Percentiles rank a stretch among this genome's conserved stretches.
Conservation (phyloP, 92 coral and sea anemone species). For the Hydrozoanthus gracilis region DNA sequence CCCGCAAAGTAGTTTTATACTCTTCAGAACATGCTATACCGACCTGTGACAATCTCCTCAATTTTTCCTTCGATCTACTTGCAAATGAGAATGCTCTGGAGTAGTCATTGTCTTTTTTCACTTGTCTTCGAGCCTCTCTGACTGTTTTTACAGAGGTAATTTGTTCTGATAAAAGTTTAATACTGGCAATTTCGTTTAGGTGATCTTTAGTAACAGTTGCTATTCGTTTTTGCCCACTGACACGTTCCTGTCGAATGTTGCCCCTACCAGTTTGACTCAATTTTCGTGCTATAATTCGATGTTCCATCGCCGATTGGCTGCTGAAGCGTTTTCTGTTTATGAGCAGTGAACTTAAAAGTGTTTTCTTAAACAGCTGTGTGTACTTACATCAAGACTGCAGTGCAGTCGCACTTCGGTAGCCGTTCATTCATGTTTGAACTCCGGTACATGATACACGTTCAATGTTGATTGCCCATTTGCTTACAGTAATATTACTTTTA, state of each 20-base stretch:
- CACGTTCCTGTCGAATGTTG: conserved; percentile 19
- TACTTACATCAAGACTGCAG: background rate
- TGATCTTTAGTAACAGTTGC: background rate
- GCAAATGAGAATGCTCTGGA: background rate
- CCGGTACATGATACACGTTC: too few relatives aligned
- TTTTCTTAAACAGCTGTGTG: conserved; percentile 1
- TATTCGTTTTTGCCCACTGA: conserved; percentile 1
- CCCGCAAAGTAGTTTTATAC: conserved; percentile 42
- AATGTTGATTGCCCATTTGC: too few relatives aligned
- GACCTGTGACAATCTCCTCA: conserved; percentile 46
- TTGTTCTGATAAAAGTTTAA: background rate
- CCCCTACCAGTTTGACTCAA: conserved; percentile 13
- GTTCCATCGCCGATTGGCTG: conserved; percentile 19
- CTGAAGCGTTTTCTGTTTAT: conserved; percentile 16
- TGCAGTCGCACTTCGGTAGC: background rate
- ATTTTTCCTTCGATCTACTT: background rate
- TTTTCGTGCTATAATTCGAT: conserved; percentile 19
- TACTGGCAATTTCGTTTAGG: conserved; percentile 1
- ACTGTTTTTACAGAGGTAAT: background rate
- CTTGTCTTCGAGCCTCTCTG: background rate
- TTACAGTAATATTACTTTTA: too few relatives aligned
- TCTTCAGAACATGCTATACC: conserved; percentile 56
- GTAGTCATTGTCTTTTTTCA: background rate
- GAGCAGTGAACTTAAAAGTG: conserved; percentile 13
- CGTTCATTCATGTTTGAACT: background rate